Conservation (phyloP, 2,113 vertebrate genomes). For the Vombatus ursinus region DNA sequence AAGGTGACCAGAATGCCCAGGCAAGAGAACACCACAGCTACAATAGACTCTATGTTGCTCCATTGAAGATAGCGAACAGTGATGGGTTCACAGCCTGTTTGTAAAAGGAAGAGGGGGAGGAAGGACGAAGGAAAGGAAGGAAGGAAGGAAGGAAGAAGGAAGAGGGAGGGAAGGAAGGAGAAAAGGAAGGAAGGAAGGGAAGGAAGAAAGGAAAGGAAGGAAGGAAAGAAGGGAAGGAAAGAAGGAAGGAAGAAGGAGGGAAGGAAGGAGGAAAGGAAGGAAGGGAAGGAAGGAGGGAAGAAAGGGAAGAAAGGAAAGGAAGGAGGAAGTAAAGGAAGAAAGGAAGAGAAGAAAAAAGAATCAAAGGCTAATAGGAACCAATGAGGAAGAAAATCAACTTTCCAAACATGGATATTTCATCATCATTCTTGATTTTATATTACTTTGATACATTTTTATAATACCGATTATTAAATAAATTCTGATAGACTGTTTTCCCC, state of each 20-base stretch:
- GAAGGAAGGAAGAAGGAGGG: not conserved
- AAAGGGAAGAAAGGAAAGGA: not conserved
- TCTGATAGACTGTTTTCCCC: not conserved
- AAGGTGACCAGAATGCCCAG: conserved; percentile 96
- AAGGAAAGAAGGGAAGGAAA: not conserved
- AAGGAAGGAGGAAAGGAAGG: conserved; percentile 5
- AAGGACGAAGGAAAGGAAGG: not conserved
- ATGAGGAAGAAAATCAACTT: not conserved
- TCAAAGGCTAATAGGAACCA: not conserved
- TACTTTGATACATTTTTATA: not conserved
- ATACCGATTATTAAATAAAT: not conserved
- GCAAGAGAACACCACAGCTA: conserved; percentile 97
- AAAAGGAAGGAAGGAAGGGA: not conserved
- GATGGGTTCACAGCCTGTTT: conserved; percentile 92
- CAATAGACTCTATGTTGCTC: conserved; percentile 96
- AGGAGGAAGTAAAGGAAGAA: not conserved
- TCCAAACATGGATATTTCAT: not conserved
- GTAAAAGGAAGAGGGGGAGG: conserved; percentile 48
- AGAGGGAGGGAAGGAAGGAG: not conserved
- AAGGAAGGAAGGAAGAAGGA: not conserved
- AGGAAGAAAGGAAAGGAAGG: too few relatives aligned
- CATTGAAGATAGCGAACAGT: conserved; percentile 95
- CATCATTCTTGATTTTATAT: not conserved
- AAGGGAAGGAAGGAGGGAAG: too few relatives aligned
- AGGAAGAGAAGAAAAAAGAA: not conserved